Evolutionary conservation across 2,888 invertebrate species (phyloP), one percentile per base, ranked within the genome.

Genomic region (Acrobasis suavella): DNA sequence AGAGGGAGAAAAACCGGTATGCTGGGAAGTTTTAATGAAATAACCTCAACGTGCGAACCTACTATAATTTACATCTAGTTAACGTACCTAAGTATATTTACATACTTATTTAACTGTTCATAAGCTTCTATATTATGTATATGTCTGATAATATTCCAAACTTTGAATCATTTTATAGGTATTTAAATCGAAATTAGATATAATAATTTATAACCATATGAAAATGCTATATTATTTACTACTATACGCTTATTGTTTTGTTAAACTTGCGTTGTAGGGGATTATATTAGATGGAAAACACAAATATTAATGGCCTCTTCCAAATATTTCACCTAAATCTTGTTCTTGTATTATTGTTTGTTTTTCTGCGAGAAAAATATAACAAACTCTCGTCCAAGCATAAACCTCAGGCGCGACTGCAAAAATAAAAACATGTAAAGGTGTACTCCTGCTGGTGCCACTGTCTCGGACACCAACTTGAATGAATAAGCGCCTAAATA

Each of bases 21-120:
- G 62, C 70, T 72, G 69, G 73, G 69, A 82, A 81, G 74, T 83
- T 83, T 81, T 81, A 81, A 83, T 77, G 72, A 78, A 78, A 77
- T 76, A 77, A 74, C 69, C 73, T 70, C 67, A 67, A 65, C 65
- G 64, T 67, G 1, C 17, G 22, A 42, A 56, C 39, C 22, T 32
- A 69, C 66, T 68, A 51, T 63, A 65, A 15, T 59, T 54, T 49
- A 38, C 49, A 14, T 63, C 54, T 22, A 32, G 32, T 32, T 32
- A 32, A 32, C 32, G 32, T 32, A 32, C 32, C 32, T 32, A 32
- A 2, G 7, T 32, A 6, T 32, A 32, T 32, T 32, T 32, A 32
- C 32, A 32, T 32, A 32, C 7, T 32, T 32, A 32, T 32, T 32
- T 32, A 6, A 22, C 32, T 32, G 32, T 7, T 32, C 7, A 7